These are phyloP conservation scores for Squalus acanthias DNA, from an alignment of 2,797 vertebrate genomes.

Conservation along the genomic window DNA sequence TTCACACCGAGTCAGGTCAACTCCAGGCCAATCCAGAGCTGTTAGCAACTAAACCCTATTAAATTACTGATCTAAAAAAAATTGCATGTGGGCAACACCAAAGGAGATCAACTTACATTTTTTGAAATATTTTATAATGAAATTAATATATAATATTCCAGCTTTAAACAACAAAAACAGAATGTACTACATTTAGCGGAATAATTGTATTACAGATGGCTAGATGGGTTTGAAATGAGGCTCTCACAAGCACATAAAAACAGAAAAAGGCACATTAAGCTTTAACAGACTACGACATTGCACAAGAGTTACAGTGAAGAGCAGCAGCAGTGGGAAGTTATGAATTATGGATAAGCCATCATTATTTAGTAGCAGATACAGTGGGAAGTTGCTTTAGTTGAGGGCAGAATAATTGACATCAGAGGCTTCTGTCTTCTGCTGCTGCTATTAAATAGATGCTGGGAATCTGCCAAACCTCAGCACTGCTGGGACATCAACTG, in stretches of 20 bases:
- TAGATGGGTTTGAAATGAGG: neutral
- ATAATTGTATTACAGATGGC: neutral
- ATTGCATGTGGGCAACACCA: neutral
- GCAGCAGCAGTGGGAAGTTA: neutral
- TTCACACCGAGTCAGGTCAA: neutral
- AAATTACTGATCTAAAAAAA: neutral
- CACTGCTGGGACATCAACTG: slow-evolving; percentile 26
- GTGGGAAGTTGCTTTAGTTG: slow-evolving; percentile 37
- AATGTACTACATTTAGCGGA: neutral
- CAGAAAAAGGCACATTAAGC: neutral
- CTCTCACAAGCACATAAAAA: neutral
- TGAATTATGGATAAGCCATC: slow-evolving; percentile 37
- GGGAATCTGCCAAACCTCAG: slow-evolving; percentile 27
- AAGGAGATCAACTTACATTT: neutral
- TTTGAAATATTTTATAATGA: neutral
- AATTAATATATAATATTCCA: neutral
- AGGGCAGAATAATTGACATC: slow-evolving; percentile 37
- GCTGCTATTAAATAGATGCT: slow-evolving; percentile 33
- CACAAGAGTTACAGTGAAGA: neutral
- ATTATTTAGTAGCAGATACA: slow-evolving; percentile 36
- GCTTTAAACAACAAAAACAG: neutral
- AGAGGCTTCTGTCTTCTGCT: slow-evolving; percentile 28
- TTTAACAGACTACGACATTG: neutral
- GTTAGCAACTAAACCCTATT: neutral
- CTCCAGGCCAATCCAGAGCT: neutral